Evolutionary conservation across 2,797 vertebrate species (phyloP), one percentile per base, ranked within the genome.

Genomic region (Crax fasciolata): DNA sequence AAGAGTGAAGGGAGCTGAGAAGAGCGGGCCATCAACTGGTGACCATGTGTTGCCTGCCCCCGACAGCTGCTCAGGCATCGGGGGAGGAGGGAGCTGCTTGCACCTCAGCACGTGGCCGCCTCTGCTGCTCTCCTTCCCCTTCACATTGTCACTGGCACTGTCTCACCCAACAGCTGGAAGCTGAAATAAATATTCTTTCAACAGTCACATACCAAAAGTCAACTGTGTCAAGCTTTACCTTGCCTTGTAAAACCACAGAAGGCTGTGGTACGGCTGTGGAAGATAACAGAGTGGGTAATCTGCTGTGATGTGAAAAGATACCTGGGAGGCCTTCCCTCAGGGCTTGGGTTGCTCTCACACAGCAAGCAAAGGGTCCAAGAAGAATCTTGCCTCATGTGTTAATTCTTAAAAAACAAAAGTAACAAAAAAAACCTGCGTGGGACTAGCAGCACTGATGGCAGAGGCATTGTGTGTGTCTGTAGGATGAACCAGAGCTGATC

Each of bases 91-190:
- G 75, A 79, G n/a, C 61, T 61, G 14, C 57, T 78, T 43, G 61
- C 62, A 16, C 74, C 49, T 80, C 54, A 67, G 8, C 49, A n/a
- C 41, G 8, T 11, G n/a, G 52, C 62, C 74, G 44, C 14, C 19
- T 61, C 24, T 58, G 46, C n/a, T 62, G 35, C 90, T 74, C 13
- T 20, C 5, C 13, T 51, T 68, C 65, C 74, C 41, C 9, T 91
- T 57, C 30, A 9, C 0, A 0, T 59, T 59, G 59, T 93, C 61
- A 35, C 44, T 0, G 0, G 24, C 5, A 4, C 48, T 11, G 20
- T 84, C 78, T 79, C 39, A 76, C 35, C 2, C 58, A 84, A 73
- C 13, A 62, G 39, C 25, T 54, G 18, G 20, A 70, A 81, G 28
- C 43, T 39, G 3, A 72, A 80, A 49, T 43, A 65, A 65, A 48